Evolutionary conservation across 2,797 vertebrate genomes (phyloP), one percentile per base, ranked within the genome.

Genomic region (Oryzias dopingdopingensis): DNA sequence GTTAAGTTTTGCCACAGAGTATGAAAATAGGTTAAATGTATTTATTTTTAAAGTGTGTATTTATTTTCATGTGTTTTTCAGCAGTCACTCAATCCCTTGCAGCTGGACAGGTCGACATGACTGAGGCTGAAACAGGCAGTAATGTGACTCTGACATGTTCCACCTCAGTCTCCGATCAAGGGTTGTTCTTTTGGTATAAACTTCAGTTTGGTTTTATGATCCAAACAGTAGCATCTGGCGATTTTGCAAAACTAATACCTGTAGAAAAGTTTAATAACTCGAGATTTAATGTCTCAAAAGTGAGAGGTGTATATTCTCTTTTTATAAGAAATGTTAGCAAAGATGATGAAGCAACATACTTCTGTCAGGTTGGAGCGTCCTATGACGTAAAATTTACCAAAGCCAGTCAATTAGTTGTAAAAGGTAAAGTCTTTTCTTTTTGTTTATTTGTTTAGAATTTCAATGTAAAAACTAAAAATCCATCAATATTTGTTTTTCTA

Each of bases 341-440:
- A 65, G 72, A 79, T 1, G 83, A 85, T 55, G 80, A 85, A 67
- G 80, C 58, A 12, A 69, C 55, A 5, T 81, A 85, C 47, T 45
- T 72, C n/a, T 85, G 83, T 59, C 78, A 72, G 29, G 15, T 6
- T 46, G 79, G 74, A 47, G 1, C 62, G 0, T 24, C 22, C 10
- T 81, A 65, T 6, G 0, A 0, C 0, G 43, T 72, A 48, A 1
- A 0, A 1, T 50, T 72, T 0, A 0, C 43, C 0, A 10, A 52
- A 0, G 16, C n/a, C 50, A 78, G 52, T 0, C 3, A 65, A 16
- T 4, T 85, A 20, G 6, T 15, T 51, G 72, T 85, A 4, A 80
- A 73, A 4, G 77, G 80, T 82, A 76, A 73, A 47, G 16, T 60
- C 4, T 22, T 22, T 22, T 22, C 20, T 22, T 22, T 37, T 37